A percentile compares a stretch with the other conserved stretches of the same genome.
phyloP scores from a whole-genome alignment of 1,140 invertebrate genomes.

The Drosophila orosa region DNA sequence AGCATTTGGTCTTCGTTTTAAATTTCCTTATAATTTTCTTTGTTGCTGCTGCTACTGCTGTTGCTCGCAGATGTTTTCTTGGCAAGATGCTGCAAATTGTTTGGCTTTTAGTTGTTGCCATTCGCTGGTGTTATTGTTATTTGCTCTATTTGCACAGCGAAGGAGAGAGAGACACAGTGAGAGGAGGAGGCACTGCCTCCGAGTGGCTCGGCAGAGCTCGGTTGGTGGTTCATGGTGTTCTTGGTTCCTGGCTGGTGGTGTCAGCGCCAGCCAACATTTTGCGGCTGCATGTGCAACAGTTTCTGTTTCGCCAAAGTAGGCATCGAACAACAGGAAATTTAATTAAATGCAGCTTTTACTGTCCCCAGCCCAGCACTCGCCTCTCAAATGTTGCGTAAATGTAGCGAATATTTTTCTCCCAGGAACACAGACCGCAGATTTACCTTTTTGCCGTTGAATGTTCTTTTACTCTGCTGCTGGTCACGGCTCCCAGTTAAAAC shows the following conservation, averaged over 20 bases:
- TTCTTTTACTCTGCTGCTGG: constrained; percentile 15
- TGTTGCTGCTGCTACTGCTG: constrained; percentile 17
- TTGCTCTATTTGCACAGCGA: constrained; percentile 43
- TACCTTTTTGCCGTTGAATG: constrained; percentile 18
- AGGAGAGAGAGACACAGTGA: not conserved
- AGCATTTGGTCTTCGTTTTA: constrained; percentile 6
- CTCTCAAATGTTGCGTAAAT: constrained; percentile 31
- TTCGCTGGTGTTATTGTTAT: constrained; percentile 53
- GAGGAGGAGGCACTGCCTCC: constrained; percentile 17
- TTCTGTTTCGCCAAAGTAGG: constrained; percentile 61
- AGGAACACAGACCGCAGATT: constrained; percentile 21
- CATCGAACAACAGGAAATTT: constrained; percentile 70
- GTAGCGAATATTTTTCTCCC: constrained; percentile 24
- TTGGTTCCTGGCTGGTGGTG: constrained; percentile 29
- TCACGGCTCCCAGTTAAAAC: constrained; percentile 21
- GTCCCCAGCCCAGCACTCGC: not conserved
- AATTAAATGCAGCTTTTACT: constrained; percentile 65
- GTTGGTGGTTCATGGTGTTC: constrained; percentile 24
- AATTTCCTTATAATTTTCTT: not conserved
- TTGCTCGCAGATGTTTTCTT: constrained; percentile 66
- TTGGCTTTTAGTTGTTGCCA: constrained; percentile 45
- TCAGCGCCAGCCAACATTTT: constrained; percentile 57
- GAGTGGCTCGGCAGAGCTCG: constrained; percentile 22
- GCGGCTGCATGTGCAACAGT: constrained; percentile 68
- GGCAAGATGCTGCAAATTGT: constrained; percentile 66